Conservation (phyloP, 2,888 invertebrate genomes). For the Dichetophora obliterata region DNA sequence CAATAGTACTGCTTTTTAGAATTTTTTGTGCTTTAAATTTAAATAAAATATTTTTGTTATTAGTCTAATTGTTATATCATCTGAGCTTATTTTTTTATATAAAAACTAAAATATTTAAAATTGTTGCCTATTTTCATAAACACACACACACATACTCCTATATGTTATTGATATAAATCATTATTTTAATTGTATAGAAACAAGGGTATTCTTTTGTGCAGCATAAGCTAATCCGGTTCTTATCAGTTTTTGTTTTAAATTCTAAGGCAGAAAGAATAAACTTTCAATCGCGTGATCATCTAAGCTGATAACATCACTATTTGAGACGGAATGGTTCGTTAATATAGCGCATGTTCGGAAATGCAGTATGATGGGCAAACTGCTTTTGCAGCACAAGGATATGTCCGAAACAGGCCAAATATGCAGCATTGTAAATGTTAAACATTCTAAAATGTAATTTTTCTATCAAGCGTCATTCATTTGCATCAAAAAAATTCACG, state of each 20-base stretch:
- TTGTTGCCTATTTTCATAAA: not conserved
- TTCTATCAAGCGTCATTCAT: no score
- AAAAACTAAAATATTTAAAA: not conserved
- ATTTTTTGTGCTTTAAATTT: not conserved
- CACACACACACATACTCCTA: not conserved
- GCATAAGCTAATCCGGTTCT: slow-evolving; percentile 2
- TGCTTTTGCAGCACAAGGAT: no score
- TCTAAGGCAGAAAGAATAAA: not conserved
- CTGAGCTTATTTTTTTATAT: not conserved
- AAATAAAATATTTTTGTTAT: not conserved
- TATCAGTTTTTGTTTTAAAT: not conserved
- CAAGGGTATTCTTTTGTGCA: not conserved
- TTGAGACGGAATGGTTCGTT: not conserved
- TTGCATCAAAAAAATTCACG: no score
- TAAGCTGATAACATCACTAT: not conserved
- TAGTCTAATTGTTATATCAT: not conserved
- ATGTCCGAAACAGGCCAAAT: no score
- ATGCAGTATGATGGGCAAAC: no score
- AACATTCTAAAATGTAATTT: no score
- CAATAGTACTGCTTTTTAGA: no score
- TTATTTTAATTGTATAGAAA: not conserved
- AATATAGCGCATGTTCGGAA: no score
- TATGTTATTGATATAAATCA: not conserved
- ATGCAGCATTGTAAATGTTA: no score
- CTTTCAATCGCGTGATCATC: not conserved